Conservation (phyloP, 2,113 vertebrate species). For the Scolopax mira region DNA sequence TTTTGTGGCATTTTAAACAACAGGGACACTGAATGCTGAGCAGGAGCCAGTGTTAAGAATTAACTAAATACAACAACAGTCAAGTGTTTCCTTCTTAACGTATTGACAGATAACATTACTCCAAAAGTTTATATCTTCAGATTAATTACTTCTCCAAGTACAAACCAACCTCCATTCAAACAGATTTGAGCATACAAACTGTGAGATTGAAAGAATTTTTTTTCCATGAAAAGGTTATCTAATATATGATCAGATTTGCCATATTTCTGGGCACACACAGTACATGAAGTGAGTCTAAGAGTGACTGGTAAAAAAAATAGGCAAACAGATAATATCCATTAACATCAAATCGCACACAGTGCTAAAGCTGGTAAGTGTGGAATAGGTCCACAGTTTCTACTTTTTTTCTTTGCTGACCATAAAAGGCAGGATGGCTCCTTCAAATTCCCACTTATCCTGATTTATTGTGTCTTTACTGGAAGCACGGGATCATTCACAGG, state of each 20-base stretch:
- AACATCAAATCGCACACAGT: not conserved
- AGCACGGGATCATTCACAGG: not conserved
- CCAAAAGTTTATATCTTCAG: not conserved
- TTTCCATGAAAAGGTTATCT: not conserved
- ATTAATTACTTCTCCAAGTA: not conserved
- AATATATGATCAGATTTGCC: fast-evolving
- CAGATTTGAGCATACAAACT: not conserved
- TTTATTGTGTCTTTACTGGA: not conserved
- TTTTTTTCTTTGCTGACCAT: not conserved
- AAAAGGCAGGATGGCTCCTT: not conserved
- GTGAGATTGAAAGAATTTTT: not conserved
- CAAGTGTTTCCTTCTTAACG: not conserved
- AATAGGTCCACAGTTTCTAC: not conserved
- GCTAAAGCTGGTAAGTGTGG: not conserved
- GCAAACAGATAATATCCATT: not conserved
- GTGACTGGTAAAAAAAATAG: not conserved
- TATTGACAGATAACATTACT: not conserved
- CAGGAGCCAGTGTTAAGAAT: not conserved
- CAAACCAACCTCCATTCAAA: not conserved
- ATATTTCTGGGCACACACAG: not conserved
- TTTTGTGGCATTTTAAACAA: not conserved
- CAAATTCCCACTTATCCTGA: not conserved
- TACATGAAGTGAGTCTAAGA: not conserved
- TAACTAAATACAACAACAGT: not conserved
- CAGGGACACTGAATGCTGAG: not conserved